Percentiles rank a stretch among this genome's conserved stretches.
Conservation (phyloP, 1,140 invertebrate genomes). For the Andricus grossulariae region DNA sequence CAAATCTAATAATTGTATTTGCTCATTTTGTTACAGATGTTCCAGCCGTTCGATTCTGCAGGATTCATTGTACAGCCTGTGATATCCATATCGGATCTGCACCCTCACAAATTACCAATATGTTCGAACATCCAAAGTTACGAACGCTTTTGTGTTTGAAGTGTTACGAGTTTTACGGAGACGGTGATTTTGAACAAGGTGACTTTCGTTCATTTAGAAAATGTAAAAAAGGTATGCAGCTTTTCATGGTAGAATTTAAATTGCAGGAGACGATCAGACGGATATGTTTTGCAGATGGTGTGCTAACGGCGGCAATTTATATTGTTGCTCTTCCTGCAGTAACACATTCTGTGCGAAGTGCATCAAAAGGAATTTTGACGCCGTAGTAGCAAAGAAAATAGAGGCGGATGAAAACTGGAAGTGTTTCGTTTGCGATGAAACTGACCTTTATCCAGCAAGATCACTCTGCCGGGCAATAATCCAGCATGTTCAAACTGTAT, state of each 20-base stretch:
- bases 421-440: conserved; percentile 88
- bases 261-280: conserved; percentile 87
- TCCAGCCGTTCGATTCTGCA: conserved; percentile 74
- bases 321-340: conserved; percentile 88
- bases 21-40: conserved; percentile 66
- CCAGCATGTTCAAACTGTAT: conserved; percentile 66
- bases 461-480: conserved; percentile 81
- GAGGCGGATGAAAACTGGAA: conserved; percentile 87
- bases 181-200: conserved; percentile 73
- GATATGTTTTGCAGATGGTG: conserved; percentile 95
- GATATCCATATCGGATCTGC: conserved; percentile 84
- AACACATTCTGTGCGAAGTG: conserved; percentile 81
- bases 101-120: conserved; percentile 77
- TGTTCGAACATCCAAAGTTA: conserved; percentile 86
- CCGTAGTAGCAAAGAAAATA: conserved; percentile 81
- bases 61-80: conserved; percentile 84
- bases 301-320: conserved; percentile 88
- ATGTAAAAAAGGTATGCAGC: background rate
- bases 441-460: conserved; percentile 80
- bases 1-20: conserved; percentile 32
- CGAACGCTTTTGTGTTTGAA: conserved; percentile 86
- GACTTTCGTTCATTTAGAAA: background rate
- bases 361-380: conserved; percentile 87
- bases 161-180: conserved; percentile 87
- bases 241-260: conserved; percentile 31